Evolutionary conservation across 92 coral and sea anemone species (phyloP), one percentile per base, ranked within the genome.

Genomic region (Palythoa grandiflora): DNA sequence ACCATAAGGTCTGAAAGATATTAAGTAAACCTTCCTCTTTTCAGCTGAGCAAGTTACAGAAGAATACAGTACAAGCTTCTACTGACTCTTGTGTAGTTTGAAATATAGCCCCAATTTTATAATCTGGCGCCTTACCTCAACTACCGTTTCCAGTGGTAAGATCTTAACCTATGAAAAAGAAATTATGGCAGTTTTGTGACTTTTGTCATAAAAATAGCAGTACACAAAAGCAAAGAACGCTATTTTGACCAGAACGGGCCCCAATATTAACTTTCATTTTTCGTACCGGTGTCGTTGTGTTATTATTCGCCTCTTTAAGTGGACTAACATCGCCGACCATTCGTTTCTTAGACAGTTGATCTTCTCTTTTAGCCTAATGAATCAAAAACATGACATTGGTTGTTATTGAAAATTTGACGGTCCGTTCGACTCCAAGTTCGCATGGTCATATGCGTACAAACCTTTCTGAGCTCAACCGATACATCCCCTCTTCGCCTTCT

Each of bases 401-500:
- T 21, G 9, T 57, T 40, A 35, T 13, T 35, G 44, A 70, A 9
- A 17, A 28, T 28, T 21, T 36, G 39, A 8, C 28, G 5, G 14
- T 1, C 20, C 13, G 75, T 65, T 65, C 37, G 39, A 70, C 16
- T 36, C 1, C 6, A 3, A 0, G 6, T 35, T 5, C 44, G 39
- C 17, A 70, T 1, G 10, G 16, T 70, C 5, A 10, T 35, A 5
- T 38, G 14, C 6, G 47, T 47, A 35, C 78, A 88, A 44, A 97
- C 99, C 97, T 95, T 97, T 87, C 99, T 83, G 61, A 97, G 90
- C 87, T 97, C 94, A 40, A 97, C 80, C 48, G 99, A 89, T 12
- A 97, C 99, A 47, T 97, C 99, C 83, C 92, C 94, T 80, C 99
- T 89, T 50, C 97, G 91, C 39, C 98, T 92, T 90, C 99, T 88